phyloP scores from a whole-genome alignment of 1,140 invertebrate species.

The Drosophila teissieri region DNA sequence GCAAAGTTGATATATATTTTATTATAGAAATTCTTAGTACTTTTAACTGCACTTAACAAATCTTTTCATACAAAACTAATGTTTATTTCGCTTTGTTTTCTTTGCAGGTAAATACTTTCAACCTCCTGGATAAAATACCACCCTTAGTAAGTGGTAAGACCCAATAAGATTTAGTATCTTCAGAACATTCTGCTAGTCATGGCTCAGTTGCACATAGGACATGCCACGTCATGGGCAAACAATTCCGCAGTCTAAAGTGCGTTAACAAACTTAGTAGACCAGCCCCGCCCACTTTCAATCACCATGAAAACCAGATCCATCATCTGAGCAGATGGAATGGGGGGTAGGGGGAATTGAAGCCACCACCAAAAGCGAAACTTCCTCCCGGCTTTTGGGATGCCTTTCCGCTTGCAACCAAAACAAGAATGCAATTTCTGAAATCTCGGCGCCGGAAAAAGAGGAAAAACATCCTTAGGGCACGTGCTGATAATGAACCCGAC shows the following conservation, averaged over 20 bases:
- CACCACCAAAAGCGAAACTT: conserved; percentile 51
- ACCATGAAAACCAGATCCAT: conserved; percentile 40
- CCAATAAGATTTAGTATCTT: conserved; percentile 31
- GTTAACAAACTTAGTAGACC: conserved; percentile 22
- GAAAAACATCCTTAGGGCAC: conserved; percentile 58
- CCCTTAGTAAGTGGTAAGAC: conserved; percentile 18
- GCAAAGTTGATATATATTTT: neutral
- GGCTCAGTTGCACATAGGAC: conserved; percentile 28
- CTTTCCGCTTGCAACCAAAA: conserved; percentile 59
- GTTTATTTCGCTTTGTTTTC: conserved; percentile 1
- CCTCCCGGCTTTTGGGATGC: conserved; percentile 3
- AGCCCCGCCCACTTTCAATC: neutral
- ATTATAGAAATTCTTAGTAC: neutral
- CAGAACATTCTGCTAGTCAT: conserved; percentile 29
- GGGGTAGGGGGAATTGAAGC: conserved; percentile 32
- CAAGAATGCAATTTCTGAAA: conserved; percentile 75
- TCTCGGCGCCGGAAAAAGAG: conserved; percentile 60
- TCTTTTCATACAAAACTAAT: conserved; percentile 14
- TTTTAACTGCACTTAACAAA: neutral
- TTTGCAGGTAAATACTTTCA: conserved; percentile 62
- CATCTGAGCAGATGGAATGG: conserved; percentile 30
- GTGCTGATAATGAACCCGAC: conserved; percentile 76
- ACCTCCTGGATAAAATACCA: conserved; percentile 6
- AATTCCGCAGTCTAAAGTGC: conserved; percentile 21
- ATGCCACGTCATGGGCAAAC: conserved; percentile 43